Conservation (phyloP, 2,797 vertebrate species). For the Onychomys arenicola region DNA sequence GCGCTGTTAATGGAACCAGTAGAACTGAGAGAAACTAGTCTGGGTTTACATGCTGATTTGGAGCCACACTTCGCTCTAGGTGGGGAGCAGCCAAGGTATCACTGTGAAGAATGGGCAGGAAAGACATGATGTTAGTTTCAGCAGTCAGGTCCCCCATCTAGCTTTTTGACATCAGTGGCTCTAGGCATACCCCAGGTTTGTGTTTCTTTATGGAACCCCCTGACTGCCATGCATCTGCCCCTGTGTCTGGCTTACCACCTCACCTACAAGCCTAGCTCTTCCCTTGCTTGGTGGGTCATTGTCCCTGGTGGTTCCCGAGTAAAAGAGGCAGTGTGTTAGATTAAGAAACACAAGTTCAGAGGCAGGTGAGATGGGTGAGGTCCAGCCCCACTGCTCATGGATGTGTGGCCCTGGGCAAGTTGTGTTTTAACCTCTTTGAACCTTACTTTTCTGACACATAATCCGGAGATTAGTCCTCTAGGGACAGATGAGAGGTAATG, state of each 20-base stretch:
- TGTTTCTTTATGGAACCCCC: background rate
- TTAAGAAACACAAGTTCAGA: background rate
- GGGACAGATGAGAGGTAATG: fast-evolving
- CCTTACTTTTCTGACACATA: background rate
- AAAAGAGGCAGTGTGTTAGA: background rate
- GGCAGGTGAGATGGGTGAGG: background rate
- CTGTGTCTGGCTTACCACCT: background rate
- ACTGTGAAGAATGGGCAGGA: background rate
- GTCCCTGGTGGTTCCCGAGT: background rate
- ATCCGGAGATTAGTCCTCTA: fast-evolving
- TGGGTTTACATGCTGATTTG: fast-evolving
- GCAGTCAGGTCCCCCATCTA: background rate
- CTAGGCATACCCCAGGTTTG: background rate
- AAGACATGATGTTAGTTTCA: background rate
- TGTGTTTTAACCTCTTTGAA: background rate
- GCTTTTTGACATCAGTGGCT: background rate
- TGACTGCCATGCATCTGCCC: background rate
- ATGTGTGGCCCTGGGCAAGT: background rate
- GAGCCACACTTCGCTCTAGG: fast-evolving
- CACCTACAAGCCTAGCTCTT: background rate
- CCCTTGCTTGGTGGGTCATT: fast-evolving
- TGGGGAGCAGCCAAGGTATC: fast-evolving
- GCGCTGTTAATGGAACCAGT: background rate
- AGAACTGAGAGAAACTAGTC: background rate
- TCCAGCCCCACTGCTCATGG: background rate